Evolutionary conservation across 2,888 invertebrate genomes (phyloP), one percentile per base, ranked within the genome.

Genomic region (Coenonympha arcania): DNA sequence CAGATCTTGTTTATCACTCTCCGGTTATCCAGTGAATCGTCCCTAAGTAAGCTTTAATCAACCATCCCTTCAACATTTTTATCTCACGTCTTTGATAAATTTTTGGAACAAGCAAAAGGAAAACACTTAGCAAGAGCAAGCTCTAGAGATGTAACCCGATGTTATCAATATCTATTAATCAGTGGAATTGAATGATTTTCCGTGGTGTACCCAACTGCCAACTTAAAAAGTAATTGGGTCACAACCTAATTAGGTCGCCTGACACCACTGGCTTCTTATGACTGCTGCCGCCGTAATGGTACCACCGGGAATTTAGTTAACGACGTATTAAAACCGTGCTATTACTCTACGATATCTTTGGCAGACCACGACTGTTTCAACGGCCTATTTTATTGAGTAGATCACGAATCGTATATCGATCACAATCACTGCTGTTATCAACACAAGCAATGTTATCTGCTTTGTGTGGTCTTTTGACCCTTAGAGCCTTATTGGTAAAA

Each of bases 161-260:
- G 9, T 40, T 36, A 40, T 20, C 16, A 28, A 15, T n/a, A n/a
- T 34, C 6, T 22, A 39, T 41, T 19, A 44, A 48, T 50, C 43
- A 45, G 48, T 39, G 20, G 37, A 44, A 48, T 50, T 55, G 46
- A 52, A 42, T 26, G 47, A 52, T 50, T 52, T 47, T 41, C 31
- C 20, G 6, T 44, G 40, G 40, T 45, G n/a, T 36, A 34, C 22
- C 55, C 53, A n/a, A n/a, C n/a, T n/a, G n/a, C n/a, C n/a, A n/a
- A 22, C 16, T 37, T 36, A 36, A 50, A 72, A 66, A 55, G 73
- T 72, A 84, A 81, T 81, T 84, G 79, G 84, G 84, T 83, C 84
- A 76, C 75, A 73, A 69, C 68, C 72, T 79, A 83, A 83, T 81
- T 80, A 75, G 77, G 77, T 77, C 76, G 70, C 59, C 64, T 67